Evolutionary conservation across 2,888 invertebrate species (phyloP).

Genomic region (Acanthoscelides obtectus): DNA sequence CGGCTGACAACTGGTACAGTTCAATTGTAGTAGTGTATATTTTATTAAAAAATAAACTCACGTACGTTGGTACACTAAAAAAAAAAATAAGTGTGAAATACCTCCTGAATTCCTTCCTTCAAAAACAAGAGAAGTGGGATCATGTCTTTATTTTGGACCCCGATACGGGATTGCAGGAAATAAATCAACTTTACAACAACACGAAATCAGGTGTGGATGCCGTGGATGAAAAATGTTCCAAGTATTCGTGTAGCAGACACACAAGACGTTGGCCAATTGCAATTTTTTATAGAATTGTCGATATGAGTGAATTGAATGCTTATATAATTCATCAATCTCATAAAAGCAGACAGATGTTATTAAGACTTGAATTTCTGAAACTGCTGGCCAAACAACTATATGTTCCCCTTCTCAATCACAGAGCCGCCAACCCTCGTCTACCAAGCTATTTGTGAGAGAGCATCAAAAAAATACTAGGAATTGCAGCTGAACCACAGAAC

Average conservation of each 20-base stretch:
- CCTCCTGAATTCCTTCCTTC: neutral
- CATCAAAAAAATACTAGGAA: conserved; percentile 1
- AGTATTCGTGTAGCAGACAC: neutral
- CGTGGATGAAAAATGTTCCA: too few species aligned
- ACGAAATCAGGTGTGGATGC: neutral
- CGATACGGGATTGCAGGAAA: neutral
- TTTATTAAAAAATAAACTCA: neutral
- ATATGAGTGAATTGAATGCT: neutral
- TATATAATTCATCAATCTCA: neutral
- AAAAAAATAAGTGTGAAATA: neutral
- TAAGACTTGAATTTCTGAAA: neutral
- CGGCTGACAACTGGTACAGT: neutral
- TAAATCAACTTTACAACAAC: neutral
- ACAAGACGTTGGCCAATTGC: neutral
- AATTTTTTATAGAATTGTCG: neutral
- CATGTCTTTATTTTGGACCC: neutral
- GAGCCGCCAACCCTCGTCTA: conserved; percentile 3
- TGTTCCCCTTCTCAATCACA: conserved; percentile 3
- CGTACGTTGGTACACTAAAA: too few species aligned
- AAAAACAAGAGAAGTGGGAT: neutral
- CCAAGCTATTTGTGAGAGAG: conserved; percentile 1
- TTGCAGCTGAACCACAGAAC: conserved; percentile 1
- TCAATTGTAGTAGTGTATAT: neutral
- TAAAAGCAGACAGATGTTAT: neutral
- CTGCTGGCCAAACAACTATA: conserved; percentile 1